These are phyloP conservation scores for Stichopus horrens DNA, from an alignment of 53 echinoderm and acorn worm species.

Conservation along the genomic window DNA sequence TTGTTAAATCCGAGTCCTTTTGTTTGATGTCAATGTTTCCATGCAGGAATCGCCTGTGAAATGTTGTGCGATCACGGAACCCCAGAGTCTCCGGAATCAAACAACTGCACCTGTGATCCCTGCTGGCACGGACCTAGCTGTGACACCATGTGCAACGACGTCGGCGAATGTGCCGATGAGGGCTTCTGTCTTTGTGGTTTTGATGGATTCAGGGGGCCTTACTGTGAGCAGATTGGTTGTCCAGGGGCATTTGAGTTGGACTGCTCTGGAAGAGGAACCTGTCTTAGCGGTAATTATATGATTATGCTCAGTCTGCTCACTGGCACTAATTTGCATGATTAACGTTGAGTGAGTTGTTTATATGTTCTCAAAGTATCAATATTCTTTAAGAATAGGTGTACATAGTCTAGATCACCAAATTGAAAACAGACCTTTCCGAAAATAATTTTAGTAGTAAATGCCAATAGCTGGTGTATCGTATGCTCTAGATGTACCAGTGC, in stretches of 20 bases:
- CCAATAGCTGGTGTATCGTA: no score
- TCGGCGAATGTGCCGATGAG: constrained; percentile 59
- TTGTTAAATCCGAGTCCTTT: no score
- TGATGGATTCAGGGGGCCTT: constrained; percentile 75
- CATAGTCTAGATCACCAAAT: no score
- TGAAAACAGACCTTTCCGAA: no score
- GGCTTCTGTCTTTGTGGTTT: constrained; percentile 75
- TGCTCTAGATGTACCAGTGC: no score
- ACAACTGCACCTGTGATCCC: constrained; percentile 77
- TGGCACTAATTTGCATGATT: not conserved
- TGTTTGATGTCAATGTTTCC: no score
- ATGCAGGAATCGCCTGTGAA: constrained; percentile 74
- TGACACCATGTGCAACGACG: constrained; percentile 68
- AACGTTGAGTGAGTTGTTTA: no score
- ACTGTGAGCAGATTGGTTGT: constrained; percentile 73
- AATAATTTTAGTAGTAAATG: no score
- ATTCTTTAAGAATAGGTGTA: no score
- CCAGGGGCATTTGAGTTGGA: constrained; percentile 68
- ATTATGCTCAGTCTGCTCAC: not conserved
- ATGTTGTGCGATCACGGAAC: constrained; percentile 64
- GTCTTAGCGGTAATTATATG: constrained; percentile 58
- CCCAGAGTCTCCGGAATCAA: constrained; percentile 63
- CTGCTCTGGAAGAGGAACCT: constrained; percentile 82
- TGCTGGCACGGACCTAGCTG: constrained; percentile 79
- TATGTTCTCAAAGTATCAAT: no score